A percentile compares a stretch with the other conserved stretches of the same genome.
Conservation (phyloP, 2,113 vertebrate genomes). For the Nansenia antarctica region DNA sequence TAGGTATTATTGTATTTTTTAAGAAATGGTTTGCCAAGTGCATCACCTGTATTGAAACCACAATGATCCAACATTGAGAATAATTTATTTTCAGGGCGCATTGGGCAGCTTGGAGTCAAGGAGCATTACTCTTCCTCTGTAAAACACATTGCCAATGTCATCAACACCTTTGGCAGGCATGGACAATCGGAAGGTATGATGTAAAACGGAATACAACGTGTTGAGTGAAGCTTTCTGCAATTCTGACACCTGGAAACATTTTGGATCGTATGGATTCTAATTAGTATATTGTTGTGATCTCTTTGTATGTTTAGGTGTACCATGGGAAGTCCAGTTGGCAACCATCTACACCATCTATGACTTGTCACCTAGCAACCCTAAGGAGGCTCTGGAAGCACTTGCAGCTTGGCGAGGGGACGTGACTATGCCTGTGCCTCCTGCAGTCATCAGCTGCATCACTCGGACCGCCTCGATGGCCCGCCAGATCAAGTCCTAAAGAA, state of each 20-base stretch:
- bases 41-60: background rate
- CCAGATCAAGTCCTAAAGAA: slow-evolving; percentile 34
- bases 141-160: slow-evolving; percentile 83
- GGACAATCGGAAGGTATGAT: slow-evolving; percentile 87
- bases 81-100: slow-evolving; percentile 72
- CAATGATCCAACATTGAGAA: background rate
- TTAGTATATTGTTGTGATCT: too few species aligned
- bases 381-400: slow-evolving; percentile 78
- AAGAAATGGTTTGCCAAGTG: background rate
- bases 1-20: background rate
- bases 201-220: background rate
- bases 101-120: slow-evolving; percentile 90
- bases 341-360: slow-evolving; percentile 89
- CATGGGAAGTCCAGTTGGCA: slow-evolving; percentile 92
- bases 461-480: slow-evolving; percentile 80
- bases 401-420: slow-evolving; percentile 78
- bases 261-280: too few species aligned
- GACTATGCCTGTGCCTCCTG: slow-evolving; percentile 71
- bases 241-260: too few species aligned
- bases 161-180: slow-evolving; percentile 86
- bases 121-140: slow-evolving; percentile 82
- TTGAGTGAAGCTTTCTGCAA: too few species aligned
- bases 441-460: slow-evolving; percentile 78
- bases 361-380: slow-evolving; percentile 85
- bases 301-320: slow-evolving; percentile 76